A percentile compares a stretch with the other conserved stretches of the same genome.
Evolutionary conservation across 2,888 invertebrate genomes (phyloP).

Genomic region (Sesamia inferens): DNA sequence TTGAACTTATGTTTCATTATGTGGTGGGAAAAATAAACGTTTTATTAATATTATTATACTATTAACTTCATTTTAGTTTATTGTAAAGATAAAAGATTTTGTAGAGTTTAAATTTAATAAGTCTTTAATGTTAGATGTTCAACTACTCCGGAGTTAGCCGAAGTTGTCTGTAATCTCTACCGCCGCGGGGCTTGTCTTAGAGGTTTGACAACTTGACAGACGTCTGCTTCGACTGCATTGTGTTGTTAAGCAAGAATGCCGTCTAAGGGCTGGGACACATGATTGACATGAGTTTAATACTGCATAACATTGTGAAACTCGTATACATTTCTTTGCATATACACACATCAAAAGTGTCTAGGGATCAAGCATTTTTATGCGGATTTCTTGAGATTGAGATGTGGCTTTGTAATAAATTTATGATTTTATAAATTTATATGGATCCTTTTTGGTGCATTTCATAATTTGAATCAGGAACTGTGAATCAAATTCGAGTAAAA

Average conservation of each 20-base stretch:
- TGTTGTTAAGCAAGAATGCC: conserved; percentile 27
- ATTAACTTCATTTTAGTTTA: not conserved
- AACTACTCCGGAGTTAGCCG: conserved; percentile 21
- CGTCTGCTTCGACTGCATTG: conserved; percentile 26
- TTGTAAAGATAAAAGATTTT: not conserved
- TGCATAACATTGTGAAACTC: not conserved
- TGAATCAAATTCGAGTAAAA: too few relatives aligned
- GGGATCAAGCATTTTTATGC: too few relatives aligned
- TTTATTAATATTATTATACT: too few relatives aligned
- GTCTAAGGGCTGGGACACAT: not conserved
- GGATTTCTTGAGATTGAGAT: too few relatives aligned
- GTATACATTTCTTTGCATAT: not conserved
- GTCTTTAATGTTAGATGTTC: not conserved
- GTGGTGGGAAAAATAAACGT: too few relatives aligned
- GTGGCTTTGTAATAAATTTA: too few relatives aligned
- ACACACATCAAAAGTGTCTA: too few relatives aligned
- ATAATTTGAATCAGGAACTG: too few relatives aligned
- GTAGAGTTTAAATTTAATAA: not conserved
- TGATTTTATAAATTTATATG: too few relatives aligned
- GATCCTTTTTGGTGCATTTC: too few relatives aligned
- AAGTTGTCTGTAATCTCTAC: conserved; percentile 33
- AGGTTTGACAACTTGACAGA: conserved; percentile 50
- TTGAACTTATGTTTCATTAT: too few relatives aligned
- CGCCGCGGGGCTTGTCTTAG: conserved; percentile 28
- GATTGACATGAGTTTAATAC: conserved; percentile 5